Evolutionary conservation across 2,797 vertebrate species (phyloP).

Genomic region (Chelonia mydas): DNA sequence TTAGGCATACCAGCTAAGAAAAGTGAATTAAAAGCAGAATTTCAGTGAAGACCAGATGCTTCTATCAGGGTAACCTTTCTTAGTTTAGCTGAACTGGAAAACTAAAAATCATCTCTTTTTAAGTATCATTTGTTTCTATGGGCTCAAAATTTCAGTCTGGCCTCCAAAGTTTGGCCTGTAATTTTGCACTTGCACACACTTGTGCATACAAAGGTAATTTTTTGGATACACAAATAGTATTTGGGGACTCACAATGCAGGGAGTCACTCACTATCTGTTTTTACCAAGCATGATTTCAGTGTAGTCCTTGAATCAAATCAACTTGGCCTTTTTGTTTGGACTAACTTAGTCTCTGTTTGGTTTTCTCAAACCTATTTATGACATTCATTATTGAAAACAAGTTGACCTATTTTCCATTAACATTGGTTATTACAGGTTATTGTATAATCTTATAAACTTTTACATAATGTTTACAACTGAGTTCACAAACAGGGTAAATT

Average conservation of each 20-base stretch:
- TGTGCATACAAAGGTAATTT: too few species aligned
- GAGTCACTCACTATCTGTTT: too few species aligned
- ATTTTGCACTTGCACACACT: neutral
- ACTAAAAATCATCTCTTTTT: neutral
- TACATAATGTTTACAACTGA: neutral
- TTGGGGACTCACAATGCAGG: too few species aligned
- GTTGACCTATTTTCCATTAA: neutral
- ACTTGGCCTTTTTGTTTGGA: neutral
- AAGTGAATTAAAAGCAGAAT: neutral
- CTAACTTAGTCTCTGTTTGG: neutral
- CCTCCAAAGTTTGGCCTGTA: neutral
- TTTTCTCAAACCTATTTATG: neutral
- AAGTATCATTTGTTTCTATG: neutral
- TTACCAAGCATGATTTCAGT: neutral
- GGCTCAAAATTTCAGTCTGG: neutral
- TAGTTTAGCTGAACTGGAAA: constrained; percentile 36
- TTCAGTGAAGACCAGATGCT: neutral
- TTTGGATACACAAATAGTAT: too few species aligned
- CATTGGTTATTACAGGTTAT: neutral
- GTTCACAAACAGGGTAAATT: neutral
- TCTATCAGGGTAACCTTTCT: constrained; percentile 8
- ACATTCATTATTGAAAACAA: neutral
- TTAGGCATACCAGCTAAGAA: neutral
- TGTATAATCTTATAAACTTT: neutral
- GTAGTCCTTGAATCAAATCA: neutral